Evolutionary conservation across 2,113 vertebrate genomes (phyloP).

Genomic region (Lethenteron reissneri): DNA sequence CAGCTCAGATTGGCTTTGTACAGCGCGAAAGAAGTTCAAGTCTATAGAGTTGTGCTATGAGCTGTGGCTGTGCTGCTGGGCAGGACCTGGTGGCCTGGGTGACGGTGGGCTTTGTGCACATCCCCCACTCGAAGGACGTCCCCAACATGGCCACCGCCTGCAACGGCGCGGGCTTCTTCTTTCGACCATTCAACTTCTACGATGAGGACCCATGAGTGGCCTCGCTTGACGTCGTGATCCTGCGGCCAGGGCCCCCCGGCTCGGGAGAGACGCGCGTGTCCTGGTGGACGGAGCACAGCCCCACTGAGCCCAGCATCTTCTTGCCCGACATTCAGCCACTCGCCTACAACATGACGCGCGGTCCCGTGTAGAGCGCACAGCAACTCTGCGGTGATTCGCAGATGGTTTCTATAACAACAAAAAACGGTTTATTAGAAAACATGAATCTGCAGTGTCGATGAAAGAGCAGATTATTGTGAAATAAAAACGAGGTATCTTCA

Average conservation of each 20-base stretch:
- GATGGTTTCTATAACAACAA: too few species aligned
- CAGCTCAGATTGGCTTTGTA: background rate
- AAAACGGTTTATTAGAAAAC: too few species aligned
- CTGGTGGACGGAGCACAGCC: too few species aligned
- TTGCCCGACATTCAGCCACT: too few species aligned
- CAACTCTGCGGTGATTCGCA: too few species aligned
- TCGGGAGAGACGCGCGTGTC: background rate
- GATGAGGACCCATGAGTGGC: conserved; percentile 50
- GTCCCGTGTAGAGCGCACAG: too few species aligned
- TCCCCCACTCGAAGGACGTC: conserved; percentile 66
- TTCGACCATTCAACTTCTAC: conserved; percentile 79
- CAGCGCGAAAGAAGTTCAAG: background rate
- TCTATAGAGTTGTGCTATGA: background rate
- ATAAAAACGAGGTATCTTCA: too few species aligned
- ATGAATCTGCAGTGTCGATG: too few species aligned
- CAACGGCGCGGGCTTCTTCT: conserved; percentile 57
- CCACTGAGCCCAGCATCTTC: too few species aligned
- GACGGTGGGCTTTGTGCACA: conserved; percentile 66
- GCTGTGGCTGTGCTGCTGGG: background rate
- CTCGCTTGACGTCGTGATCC: conserved; percentile 32
- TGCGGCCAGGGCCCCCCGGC: conserved; percentile 18
- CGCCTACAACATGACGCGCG: too few species aligned
- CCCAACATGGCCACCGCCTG: conserved; percentile 68
- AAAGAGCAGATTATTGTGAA: too few species aligned
- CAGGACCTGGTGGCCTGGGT: conserved; percentile 93